Evolutionary conservation across 1,140 invertebrate genomes (phyloP).

Genomic region (Augochlora pura): DNA sequence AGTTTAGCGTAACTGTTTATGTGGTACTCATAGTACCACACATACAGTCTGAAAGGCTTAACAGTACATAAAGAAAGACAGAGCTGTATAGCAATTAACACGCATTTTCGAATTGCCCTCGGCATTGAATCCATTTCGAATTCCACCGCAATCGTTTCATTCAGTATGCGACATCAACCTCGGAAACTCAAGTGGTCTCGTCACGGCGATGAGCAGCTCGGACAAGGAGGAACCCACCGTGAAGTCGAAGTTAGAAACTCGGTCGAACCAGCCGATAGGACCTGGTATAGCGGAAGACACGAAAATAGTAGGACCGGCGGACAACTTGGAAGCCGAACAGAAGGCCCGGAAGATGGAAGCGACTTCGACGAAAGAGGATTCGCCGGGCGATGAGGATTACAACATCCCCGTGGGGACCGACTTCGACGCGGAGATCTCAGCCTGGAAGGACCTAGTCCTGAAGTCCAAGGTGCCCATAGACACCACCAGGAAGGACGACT

Average conservation of each 20-base stretch:
- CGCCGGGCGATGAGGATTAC: conserved; percentile 44
- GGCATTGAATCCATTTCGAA: too few relatives aligned
- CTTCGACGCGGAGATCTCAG: conserved; percentile 44
- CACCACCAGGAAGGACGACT: neutral
- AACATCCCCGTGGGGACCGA: conserved; percentile 33
- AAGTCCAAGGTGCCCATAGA: conserved; percentile 43
- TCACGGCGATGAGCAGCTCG: neutral
- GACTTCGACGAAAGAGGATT: neutral
- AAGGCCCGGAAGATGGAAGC: neutral
- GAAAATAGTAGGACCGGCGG: neutral
- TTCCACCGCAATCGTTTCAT: too few relatives aligned
- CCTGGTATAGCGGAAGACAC: neutral
- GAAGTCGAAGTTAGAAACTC: neutral
- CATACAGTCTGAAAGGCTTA: too few relatives aligned
- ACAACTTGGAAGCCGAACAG: neutral
- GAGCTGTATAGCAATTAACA: too few relatives aligned
- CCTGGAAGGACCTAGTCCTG: conserved; percentile 60
- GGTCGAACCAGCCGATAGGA: neutral
- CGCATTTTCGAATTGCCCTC: too few relatives aligned
- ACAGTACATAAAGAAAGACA: too few relatives aligned
- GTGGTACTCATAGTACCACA: too few relatives aligned
- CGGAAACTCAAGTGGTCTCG: neutral
- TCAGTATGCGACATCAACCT: too few relatives aligned
- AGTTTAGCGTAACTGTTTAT: too few relatives aligned
- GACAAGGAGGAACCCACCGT: neutral